These are phyloP conservation scores for Amphimallon solstitiale DNA, from an alignment of 2,888 invertebrate species.

Conservation along the genomic window DNA sequence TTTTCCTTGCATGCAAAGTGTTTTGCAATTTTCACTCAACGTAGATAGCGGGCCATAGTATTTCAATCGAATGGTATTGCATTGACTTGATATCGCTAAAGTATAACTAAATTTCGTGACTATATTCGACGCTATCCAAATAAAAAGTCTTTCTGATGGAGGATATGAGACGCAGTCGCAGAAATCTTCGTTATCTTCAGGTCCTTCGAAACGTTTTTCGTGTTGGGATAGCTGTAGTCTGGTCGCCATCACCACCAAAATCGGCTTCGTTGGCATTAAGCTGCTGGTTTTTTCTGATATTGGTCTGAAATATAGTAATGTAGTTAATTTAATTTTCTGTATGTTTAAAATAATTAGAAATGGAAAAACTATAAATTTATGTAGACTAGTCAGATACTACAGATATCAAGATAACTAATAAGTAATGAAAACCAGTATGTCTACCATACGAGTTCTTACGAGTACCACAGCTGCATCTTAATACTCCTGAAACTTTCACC, in stretches of 20 bases:
- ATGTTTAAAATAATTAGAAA: too few species aligned
- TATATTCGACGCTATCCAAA: conserved; percentile 58
- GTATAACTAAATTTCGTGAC: conserved; percentile 55
- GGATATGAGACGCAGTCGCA: conserved; percentile 37
- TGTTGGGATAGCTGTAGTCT: conserved; percentile 46
- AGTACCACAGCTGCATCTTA: too few species aligned
- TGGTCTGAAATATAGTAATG: neutral
- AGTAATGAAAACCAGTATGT: too few species aligned
- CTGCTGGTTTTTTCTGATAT: conserved; percentile 11
- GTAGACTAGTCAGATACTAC: too few species aligned
- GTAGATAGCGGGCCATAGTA: conserved; percentile 56
- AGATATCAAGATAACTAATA: too few species aligned
- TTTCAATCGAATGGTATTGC: conserved; percentile 55
- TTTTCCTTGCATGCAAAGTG: conserved; percentile 53
- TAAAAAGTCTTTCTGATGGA: conserved; percentile 53
- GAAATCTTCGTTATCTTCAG: conserved; percentile 40
- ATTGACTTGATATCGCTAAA: conserved; percentile 56
- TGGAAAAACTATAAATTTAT: too few species aligned
- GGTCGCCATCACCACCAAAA: conserved; percentile 53
- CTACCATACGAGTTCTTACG: too few species aligned
- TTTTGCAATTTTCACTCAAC: conserved; percentile 51
- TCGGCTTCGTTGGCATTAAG: conserved; percentile 41
- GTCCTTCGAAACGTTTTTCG: conserved; percentile 32
- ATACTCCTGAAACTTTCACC: too few species aligned
- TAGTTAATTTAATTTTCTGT: too few species aligned